Conservation (phyloP, 2,113 vertebrate genomes). For the Hyaena hyaena region DNA sequence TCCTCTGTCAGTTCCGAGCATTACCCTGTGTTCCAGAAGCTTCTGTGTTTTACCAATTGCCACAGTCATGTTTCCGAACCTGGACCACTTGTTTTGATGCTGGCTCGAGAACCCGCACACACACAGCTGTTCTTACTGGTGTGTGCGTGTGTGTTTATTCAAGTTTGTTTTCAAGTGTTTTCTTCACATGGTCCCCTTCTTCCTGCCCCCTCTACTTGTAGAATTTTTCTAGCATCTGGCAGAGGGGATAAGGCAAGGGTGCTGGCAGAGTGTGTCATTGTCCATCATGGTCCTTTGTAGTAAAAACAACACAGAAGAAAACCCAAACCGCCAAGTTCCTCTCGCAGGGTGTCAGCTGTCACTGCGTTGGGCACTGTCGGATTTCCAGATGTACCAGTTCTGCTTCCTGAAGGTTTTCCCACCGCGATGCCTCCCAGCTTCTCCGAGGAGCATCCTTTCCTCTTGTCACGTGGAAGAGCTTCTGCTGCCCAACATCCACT, state of each 20-base stretch:
- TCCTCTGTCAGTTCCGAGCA: not conserved
- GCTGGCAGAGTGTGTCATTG: not conserved
- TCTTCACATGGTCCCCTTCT: not conserved
- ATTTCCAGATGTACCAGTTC: not conserved
- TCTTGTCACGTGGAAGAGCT: not conserved
- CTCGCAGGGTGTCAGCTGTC: not conserved
- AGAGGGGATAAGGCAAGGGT: not conserved
- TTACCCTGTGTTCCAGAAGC: not conserved
- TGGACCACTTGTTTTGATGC: not conserved
- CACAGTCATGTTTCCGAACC: not conserved
- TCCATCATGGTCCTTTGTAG: not conserved
- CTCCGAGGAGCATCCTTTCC: not conserved
- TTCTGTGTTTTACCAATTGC: not conserved
- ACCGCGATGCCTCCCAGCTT: fast-evolving
- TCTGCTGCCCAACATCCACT: too few relatives aligned
- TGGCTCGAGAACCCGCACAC: not conserved
- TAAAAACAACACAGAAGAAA: not conserved
- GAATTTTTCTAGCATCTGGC: not conserved
- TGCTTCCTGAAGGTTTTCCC: not conserved
- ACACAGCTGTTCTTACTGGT: not conserved
- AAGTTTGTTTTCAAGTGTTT: not conserved
- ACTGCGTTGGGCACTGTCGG: not conserved
- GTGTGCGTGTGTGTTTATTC: not conserved
- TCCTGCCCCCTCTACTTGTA: not conserved
- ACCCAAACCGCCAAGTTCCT: not conserved